These are phyloP conservation scores for Nematostella vectensis DNA, from an alignment of 92 coral and sea anemone genomes.

Conservation along the genomic window DNA sequence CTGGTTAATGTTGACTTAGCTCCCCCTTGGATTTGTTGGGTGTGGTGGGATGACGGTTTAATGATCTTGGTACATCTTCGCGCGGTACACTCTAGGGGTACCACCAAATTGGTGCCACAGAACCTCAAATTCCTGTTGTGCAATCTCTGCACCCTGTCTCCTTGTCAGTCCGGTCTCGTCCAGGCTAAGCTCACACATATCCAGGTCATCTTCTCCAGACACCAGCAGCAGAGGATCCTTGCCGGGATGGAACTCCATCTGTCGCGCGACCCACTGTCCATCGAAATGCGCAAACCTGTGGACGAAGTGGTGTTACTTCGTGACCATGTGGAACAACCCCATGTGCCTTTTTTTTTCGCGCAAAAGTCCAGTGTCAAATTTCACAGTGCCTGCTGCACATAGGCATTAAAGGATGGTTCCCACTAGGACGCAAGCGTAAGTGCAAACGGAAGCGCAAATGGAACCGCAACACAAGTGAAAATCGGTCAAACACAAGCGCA, in stretches of 20 bases:
- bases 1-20: too few relatives aligned
- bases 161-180: conserved; percentile 83
- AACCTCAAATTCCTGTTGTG: conserved; percentile 68
- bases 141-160: conserved; percentile 83
- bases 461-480: too few relatives aligned
- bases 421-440: too few relatives aligned
- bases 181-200: conserved; percentile 94
- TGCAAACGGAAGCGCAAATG: too few relatives aligned
- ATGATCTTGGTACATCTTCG: conserved; percentile 51
- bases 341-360: too few relatives aligned
- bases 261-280: conserved; percentile 99
- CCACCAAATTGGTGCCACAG: conserved; percentile 81
- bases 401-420: too few relatives aligned
- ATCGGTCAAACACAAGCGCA: too few relatives aligned
- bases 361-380: neutral
- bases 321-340: too few relatives aligned
- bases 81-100: conserved; percentile 58
- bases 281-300: conserved; percentile 95
- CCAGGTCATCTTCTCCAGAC: conserved; percentile 96
- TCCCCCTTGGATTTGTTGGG: too few relatives aligned
- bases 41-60: too few relatives aligned
- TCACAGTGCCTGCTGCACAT: neutral
- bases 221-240: conserved; percentile 64
- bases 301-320: conserved; percentile 1
- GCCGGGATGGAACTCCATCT: conserved; percentile 82